A percentile compares a stretch with the other conserved stretches of the same genome.
Evolutionary conservation across 2,797 vertebrate species (phyloP).

Genomic region (Smutsia gigantea): DNA sequence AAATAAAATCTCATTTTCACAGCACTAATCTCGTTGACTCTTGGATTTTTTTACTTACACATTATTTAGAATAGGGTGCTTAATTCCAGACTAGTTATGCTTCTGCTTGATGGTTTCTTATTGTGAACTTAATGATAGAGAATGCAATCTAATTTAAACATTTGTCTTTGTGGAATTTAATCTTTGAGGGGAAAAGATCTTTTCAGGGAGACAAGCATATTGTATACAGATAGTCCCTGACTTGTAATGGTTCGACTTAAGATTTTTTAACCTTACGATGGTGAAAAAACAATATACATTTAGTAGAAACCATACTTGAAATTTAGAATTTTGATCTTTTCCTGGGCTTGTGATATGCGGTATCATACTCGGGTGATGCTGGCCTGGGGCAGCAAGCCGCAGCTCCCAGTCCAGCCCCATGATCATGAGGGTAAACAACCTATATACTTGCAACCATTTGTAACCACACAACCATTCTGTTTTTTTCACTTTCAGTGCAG

Average conservation of each 20-base stretch:
- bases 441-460: neutral
- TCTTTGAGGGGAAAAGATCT: neutral
- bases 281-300: neutral
- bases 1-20: conserved; percentile 34
- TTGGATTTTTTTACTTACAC: neutral
- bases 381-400: neutral
- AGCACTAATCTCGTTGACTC: neutral
- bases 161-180: neutral
- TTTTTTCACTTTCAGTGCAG: neutral
- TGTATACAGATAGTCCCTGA: neutral
- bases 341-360: neutral
- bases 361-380: neutral
- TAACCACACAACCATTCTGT: neutral
- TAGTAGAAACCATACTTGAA: neutral
- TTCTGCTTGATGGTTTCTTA: neutral
- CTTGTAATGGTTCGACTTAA: neutral
- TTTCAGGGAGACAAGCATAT: neutral
- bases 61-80: neutral
- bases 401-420: neutral
- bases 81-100: neutral
- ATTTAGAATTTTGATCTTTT: neutral
- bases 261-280: neutral
- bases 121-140: neutral
- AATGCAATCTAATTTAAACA: neutral
- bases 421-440: neutral